Percentiles rank a stretch among this genome's conserved stretches.
These are phyloP conservation scores for Hyla sarda DNA, from an alignment of 2,113 vertebrate species.

Conservation along the genomic window DNA sequence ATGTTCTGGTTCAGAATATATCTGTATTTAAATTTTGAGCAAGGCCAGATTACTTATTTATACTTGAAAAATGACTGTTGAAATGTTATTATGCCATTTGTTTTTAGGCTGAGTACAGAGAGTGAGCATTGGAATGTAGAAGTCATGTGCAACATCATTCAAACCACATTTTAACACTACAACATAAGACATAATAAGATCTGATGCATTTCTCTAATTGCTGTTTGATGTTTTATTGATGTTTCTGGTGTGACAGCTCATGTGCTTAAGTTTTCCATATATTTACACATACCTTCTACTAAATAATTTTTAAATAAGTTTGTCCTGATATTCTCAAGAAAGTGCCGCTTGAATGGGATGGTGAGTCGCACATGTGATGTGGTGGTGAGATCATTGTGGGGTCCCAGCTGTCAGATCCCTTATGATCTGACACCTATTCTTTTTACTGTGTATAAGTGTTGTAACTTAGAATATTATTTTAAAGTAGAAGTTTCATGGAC, in stretches of 20 bases:
- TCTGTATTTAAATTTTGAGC: conserved; percentile 59
- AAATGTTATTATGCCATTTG: conserved; percentile 60
- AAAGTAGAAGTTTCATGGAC: no score
- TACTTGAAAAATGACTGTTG: conserved; percentile 54
- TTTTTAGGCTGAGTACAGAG: conserved; percentile 35
- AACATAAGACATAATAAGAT: conserved; percentile 28
- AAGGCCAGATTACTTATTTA: conserved; percentile 59
- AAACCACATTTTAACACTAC: conserved; percentile 3
- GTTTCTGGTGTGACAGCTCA: neutral
- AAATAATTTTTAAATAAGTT: neutral
- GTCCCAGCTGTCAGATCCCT: no score
- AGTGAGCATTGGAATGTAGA: conserved; percentile 31
- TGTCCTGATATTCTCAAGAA: neutral
- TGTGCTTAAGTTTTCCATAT: neutral
- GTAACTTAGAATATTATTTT: no score
- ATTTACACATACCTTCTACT: conserved; percentile 3
- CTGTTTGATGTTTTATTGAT: conserved; percentile 42
- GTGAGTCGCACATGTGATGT: no score
- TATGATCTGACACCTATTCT: no score
- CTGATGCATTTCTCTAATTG: conserved; percentile 2
- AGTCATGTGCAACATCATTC: conserved; percentile 30
- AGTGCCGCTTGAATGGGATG: no score
- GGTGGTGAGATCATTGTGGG: no score
- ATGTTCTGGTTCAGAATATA: conserved; percentile 56
- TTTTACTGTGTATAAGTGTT: no score